These are phyloP conservation scores for Phenacoccus solenopsis DNA, from an alignment of 1,140 invertebrate genomes.

Conservation along the genomic window DNA sequence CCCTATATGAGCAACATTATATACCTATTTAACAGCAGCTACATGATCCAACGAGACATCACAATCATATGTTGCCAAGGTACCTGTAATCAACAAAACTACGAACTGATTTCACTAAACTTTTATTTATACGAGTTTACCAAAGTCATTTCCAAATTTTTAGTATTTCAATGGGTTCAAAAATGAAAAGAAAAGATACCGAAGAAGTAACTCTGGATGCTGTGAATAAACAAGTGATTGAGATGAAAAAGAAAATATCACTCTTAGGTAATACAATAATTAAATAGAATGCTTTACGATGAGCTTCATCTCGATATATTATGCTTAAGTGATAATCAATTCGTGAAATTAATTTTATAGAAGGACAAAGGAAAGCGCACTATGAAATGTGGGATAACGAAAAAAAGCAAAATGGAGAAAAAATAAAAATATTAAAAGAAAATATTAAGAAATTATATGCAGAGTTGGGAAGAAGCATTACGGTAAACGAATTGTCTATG, in stretches of 20 bases:
- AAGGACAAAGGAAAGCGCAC: constrained; percentile 67
- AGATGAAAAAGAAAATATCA: constrained; percentile 69
- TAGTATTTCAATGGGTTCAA: no score
- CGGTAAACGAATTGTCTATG: no score
- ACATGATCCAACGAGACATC: no score
- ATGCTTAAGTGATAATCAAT: neutral
- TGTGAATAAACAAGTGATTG: constrained; percentile 59
- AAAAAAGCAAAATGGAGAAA: constrained; percentile 52
- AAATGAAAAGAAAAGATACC: constrained; percentile 22
- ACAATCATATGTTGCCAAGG: neutral
- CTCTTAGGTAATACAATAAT: constrained; percentile 46
- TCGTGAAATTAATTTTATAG: constrained; percentile 36
- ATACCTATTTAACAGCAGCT: no score
- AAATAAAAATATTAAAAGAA: constrained; percentile 55
- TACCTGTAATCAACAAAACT: neutral
- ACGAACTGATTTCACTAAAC: no score
- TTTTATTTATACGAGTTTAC: no score
- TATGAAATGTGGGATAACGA: constrained; percentile 64
- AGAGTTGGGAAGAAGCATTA: constrained; percentile 44
- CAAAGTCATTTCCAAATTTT: no score
- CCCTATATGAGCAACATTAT: no score
- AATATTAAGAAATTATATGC: constrained; percentile 49
- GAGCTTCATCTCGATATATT: neutral
- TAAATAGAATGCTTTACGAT: neutral
- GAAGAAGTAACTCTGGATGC: constrained; percentile 28